Evolutionary conservation across 2,888 invertebrate species (phyloP).

Genomic region (Camponotus fellah): DNA sequence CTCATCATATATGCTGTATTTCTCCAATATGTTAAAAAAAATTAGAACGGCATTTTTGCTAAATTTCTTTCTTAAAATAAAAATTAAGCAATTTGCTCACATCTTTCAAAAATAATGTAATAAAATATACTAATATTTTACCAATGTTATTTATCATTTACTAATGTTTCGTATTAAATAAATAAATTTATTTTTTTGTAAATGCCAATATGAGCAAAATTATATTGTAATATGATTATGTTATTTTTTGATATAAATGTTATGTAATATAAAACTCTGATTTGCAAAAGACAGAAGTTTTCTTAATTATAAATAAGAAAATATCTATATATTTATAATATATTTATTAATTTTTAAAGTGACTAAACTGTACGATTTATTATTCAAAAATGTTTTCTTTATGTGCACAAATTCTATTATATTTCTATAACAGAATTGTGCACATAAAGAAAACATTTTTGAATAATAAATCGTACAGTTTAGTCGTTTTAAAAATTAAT

Average conservation of each 20-base stretch:
- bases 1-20: not conserved
- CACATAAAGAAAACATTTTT: not conserved
- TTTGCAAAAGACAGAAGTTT: not conserved
- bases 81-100: not conserved
- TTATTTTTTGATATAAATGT: not conserved
- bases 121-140: slow-evolving; percentile 2
- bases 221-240: not conserved
- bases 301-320: not conserved
- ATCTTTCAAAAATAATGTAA: not conserved
- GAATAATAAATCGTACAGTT: slow-evolving; percentile 58
- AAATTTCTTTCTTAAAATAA: not conserved
- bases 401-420: not conserved
- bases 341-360: slow-evolving; percentile 58
- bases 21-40: not conserved
- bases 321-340: not conserved
- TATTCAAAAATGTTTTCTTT: slow-evolving; percentile 18
- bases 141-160: not conserved
- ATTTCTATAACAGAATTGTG: not conserved
- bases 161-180: not conserved
- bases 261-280: not conserved
- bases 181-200: slow-evolving; percentile 22
- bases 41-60: not conserved
- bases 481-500: slow-evolving; percentile 64
- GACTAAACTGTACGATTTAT: slow-evolving; percentile 63
- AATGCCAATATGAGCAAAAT: too few relatives aligned